Evolutionary conservation across 2,888 invertebrate species (phyloP), one percentile per base, ranked within the genome.

Genomic region (Ichneumoninae sp.): DNA sequence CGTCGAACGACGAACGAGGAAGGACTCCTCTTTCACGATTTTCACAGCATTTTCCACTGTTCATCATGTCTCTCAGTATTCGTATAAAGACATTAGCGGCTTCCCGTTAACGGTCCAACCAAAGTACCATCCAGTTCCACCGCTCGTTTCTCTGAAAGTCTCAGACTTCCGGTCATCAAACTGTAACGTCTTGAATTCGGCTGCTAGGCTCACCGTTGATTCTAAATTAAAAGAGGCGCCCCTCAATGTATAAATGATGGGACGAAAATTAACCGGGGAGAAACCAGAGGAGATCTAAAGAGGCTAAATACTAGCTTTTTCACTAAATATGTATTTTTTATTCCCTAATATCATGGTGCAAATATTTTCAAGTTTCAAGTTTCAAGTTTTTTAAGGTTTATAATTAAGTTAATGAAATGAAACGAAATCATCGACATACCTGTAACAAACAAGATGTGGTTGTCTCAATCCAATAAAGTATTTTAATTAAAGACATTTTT

Each of bases 101-200:
- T 52, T 80, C 52, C 75, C 79, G 81, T 78, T 81, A 73, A 81
- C 76, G 74, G 70, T 75, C 60, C 7, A 40, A 10, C 80, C 40
- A 19, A 71, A 71, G 65, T 73, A 73, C 71, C 80, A 73, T 79
- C 60, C 52, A 40, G 7, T 16, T 77, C 16, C 44, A 10, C 22
- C 26, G 65, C 16, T 4, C 36, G 8, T 70, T 81, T 30, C 33
- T 70, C 2, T 8, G 19, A 13, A 8, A 13, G 30, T 69, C 70
- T n/a, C 54, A 79, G 82, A 83, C 85, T 87, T 63, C 50, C 74
- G 74, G 60, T 74, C 63, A 40, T 63, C 60, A n/a, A 63, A 30
- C 47, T 10, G 22, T 57, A 63, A 47, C 63, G 44, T n/a, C 47
- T 47, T 73, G 47, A 74, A 47, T 74, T 30, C n/a, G 63, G 40